Percentiles rank a stretch among this genome's conserved stretches.
Conservation (phyloP, 2,797 vertebrate species). For the Paedocypris micromegethes region DNA sequence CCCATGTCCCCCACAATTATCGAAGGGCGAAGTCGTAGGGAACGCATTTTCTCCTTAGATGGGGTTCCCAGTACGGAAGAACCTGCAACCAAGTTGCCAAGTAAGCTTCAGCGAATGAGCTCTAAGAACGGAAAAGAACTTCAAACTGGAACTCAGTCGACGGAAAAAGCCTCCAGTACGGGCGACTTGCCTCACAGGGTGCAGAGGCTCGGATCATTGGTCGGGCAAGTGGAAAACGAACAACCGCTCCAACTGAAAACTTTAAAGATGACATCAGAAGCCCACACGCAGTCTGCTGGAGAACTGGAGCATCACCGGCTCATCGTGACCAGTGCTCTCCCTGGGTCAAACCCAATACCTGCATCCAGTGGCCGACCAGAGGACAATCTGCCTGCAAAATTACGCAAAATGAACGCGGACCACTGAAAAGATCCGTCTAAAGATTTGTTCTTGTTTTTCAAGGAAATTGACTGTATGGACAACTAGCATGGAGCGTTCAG, state of each 20-base stretch:
- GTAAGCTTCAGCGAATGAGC: constrained; percentile 78
- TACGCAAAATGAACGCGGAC: constrained; percentile 72
- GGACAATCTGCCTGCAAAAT: constrained; percentile 73
- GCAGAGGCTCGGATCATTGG: constrained; percentile 67
- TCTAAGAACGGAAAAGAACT: constrained; percentile 68
- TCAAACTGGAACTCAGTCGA: constrained; percentile 56
- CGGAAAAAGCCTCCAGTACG: constrained; percentile 70
- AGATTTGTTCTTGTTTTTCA: too few relatives aligned
- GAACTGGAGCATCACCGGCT: constrained; percentile 62
- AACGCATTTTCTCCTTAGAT: constrained; percentile 71
- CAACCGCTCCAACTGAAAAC: constrained; percentile 67
- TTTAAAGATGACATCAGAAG: constrained; percentile 62
- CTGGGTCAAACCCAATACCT: constrained; percentile 18
- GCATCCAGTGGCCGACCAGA: constrained; percentile 59
- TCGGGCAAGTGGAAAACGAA: constrained; percentile 61
- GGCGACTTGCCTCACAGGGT: constrained; percentile 74
- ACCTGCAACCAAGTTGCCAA: constrained; percentile 62
- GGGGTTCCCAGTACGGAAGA: constrained; percentile 63
- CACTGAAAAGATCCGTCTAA: constrained; percentile 49
- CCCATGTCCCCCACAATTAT: constrained; percentile 56
- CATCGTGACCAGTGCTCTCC: neutral
- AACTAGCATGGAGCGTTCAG: constrained; percentile 3
- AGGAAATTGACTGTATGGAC: too few relatives aligned
- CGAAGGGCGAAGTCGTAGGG: constrained; percentile 58
- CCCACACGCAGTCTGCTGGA: constrained; percentile 50